Conservation (phyloP, 2,888 invertebrate species). For the Lithosia quadra region DNA sequence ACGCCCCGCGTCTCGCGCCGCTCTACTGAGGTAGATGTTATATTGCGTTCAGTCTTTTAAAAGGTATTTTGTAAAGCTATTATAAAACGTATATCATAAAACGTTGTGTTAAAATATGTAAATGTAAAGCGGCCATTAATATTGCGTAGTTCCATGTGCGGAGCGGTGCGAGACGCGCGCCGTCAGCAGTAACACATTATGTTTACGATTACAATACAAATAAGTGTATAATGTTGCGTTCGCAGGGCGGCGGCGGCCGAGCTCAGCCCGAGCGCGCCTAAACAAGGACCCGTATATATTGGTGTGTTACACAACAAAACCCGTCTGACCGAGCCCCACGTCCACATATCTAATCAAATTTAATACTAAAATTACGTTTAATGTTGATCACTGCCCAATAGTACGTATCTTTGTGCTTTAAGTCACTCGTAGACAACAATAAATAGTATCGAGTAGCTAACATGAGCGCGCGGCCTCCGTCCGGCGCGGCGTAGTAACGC, state of each 20-base stretch:
- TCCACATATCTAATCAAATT: conserved; percentile 82
- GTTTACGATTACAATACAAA: conserved; percentile 80
- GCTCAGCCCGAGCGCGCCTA: conserved; percentile 72
- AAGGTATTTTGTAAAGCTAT: conserved; percentile 48
- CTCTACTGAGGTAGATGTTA: conserved; percentile 48
- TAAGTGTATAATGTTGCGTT: conserved; percentile 70
- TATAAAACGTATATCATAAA: conserved; percentile 50
- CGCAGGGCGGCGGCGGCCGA: conserved; percentile 59
- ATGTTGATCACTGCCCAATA: conserved; percentile 87
- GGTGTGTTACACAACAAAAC: conserved; percentile 79
- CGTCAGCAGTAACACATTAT: conserved; percentile 75
- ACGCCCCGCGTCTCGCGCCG: conserved; percentile 54
- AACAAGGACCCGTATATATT: conserved; percentile 85
- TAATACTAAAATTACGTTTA: conserved; percentile 85
- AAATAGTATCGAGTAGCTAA: conserved; percentile 77
- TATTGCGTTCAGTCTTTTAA: conserved; percentile 47
- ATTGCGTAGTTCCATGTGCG: conserved; percentile 45
- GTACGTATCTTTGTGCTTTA: conserved; percentile 86
- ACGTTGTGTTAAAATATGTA: conserved; percentile 41
- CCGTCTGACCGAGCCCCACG: conserved; percentile 75
- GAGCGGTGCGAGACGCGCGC: conserved; percentile 58
- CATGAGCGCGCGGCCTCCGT: conserved; percentile 75
- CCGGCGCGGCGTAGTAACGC: conserved; percentile 68
- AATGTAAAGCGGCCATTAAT: conserved; percentile 41
- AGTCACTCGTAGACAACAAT: conserved; percentile 84